These are phyloP conservation scores for Eristalis pertinax DNA, from an alignment of 2,888 invertebrate genomes.

Conservation along the genomic window DNA sequence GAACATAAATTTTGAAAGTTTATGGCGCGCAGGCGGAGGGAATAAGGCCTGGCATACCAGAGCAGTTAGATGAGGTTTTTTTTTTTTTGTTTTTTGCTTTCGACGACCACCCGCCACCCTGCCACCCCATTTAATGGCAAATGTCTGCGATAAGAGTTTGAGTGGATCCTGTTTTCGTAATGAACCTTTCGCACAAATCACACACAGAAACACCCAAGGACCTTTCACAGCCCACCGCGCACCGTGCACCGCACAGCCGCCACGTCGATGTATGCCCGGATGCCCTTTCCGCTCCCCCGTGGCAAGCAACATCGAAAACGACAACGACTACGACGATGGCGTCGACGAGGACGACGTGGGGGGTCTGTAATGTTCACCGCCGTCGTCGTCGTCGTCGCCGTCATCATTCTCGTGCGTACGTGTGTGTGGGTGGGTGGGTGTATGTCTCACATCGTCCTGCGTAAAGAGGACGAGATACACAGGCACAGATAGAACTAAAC, in stretches of 20 bases:
- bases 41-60: slow-evolving; percentile 16
- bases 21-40: slow-evolving; percentile 60
- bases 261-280: neutral
- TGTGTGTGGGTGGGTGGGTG: neutral
- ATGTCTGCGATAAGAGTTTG: slow-evolving; percentile 72
- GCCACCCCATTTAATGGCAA: slow-evolving; percentile 56
- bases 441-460: slow-evolving; percentile 1
- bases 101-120: neutral
- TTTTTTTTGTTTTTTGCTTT: neutral
- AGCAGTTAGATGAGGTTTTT: neutral
- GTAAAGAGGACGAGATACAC: slow-evolving; percentile 39
- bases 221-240: neutral
- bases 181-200: slow-evolving; percentile 71
- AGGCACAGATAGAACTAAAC: slow-evolving; percentile 44
- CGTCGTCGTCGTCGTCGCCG: neutral
- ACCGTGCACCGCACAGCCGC: neutral
- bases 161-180: slow-evolving; percentile 70
- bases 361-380: neutral
- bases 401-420: neutral
- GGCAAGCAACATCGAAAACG: neutral
- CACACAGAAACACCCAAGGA: slow-evolving; percentile 39
- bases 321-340: neutral
- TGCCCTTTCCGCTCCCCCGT: neutral
- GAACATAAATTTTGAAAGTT: slow-evolving; percentile 71
- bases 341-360: neutral